These are phyloP conservation scores for Bilobella aurantiaca DNA, from an alignment of 1,140 invertebrate species.

Conservation along the genomic window DNA sequence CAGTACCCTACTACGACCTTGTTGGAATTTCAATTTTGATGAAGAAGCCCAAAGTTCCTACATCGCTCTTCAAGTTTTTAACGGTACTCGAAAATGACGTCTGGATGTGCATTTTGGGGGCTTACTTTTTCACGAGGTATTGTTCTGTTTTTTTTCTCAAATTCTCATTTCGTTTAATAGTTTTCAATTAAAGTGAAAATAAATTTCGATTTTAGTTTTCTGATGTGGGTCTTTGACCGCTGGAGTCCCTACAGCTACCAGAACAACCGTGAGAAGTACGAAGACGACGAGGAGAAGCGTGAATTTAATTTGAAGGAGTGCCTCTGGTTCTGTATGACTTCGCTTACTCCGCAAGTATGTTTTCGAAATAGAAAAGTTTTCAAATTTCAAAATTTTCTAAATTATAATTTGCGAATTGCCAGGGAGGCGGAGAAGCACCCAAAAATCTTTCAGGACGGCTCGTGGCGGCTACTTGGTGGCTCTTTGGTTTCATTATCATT, in stretches of 20 bases:
- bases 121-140: constrained; percentile 84
- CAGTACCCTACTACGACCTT: constrained; percentile 88
- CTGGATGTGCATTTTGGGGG: constrained; percentile 89
- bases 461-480: constrained; percentile 93
- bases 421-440: constrained; percentile 88
- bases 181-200: too few relatives aligned
- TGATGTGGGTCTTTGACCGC: constrained; percentile 91
- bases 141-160: constrained; percentile 9
- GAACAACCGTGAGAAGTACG: constrained; percentile 86
- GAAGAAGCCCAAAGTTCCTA: constrained; percentile 64
- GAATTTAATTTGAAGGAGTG: constrained; percentile 94
- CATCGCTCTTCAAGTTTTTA: constrained; percentile 91
- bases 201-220: constrained; percentile 51
- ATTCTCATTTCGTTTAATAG: not conserved
- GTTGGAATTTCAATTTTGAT: constrained; percentile 89
- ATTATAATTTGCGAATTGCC: not conserved
- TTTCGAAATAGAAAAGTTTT: not conserved
- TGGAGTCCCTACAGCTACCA: constrained; percentile 94
- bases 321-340: constrained; percentile 98
- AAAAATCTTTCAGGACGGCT: constrained; percentile 84
- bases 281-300: constrained; percentile 84
- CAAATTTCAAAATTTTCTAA: not conserved
- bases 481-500: constrained; percentile 95
- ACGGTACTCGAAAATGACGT: constrained; percentile 91
- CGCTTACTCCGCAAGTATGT: constrained; percentile 75